These are phyloP conservation scores for Furcula furcula DNA, from an alignment of 2,888 invertebrate species.

Conservation along the genomic window DNA sequence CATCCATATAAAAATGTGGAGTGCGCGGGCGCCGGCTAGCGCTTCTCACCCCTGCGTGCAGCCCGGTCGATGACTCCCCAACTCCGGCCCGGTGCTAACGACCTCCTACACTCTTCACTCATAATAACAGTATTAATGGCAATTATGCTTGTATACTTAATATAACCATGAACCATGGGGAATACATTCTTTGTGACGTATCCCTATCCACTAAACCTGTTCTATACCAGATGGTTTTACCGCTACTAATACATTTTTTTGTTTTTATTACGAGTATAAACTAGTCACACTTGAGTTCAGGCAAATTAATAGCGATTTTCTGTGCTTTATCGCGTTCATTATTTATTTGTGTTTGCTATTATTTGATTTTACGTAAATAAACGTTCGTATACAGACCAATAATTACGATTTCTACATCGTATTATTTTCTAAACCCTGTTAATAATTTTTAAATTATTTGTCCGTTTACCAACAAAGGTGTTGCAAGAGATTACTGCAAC, in stretches of 20 bases:
- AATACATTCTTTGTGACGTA: background rate
- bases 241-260: background rate
- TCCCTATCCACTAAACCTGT: background rate
- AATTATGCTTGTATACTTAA: constrained; percentile 39
- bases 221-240: background rate
- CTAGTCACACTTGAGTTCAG: constrained; percentile 3
- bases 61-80: constrained; percentile 71
- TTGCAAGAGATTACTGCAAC: constrained; percentile 28
- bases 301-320: constrained; percentile 4
- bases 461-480: constrained; percentile 13
- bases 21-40: constrained; percentile 36
- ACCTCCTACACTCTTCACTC: constrained; percentile 59
- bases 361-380: constrained; percentile 1
- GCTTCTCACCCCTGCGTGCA: constrained; percentile 52
- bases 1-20: constrained; percentile 25
- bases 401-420: constrained; percentile 5
- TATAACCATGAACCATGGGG: constrained; percentile 3
- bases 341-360: constrained; percentile 3
- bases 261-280: background rate
- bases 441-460: constrained; percentile 8
- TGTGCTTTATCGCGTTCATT: constrained; percentile 3
- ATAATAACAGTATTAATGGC: constrained; percentile 46
- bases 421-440: constrained; percentile 4
- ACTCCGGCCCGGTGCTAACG: constrained; percentile 60
- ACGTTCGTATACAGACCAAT: constrained; percentile 1